Conservation (phyloP, 1,140 invertebrate species). For the Megalonaias nervosa region DNA sequence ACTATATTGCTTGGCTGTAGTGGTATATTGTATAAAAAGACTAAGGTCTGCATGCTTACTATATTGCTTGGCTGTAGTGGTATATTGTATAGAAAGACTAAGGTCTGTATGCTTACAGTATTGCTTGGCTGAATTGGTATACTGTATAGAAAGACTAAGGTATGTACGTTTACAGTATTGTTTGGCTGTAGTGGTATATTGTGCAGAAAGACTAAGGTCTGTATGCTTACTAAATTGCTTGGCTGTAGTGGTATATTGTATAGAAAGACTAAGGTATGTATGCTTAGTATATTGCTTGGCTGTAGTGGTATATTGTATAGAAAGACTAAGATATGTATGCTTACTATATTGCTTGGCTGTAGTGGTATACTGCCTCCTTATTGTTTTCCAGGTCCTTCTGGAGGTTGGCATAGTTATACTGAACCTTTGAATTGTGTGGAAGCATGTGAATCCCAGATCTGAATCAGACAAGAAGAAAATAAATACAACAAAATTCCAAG, state of each 20-base stretch:
- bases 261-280: background rate
- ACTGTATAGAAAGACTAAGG: background rate
- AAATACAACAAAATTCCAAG: background rate
- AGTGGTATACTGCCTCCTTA: slow-evolving; percentile 83
- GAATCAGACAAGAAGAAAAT: slow-evolving; percentile 32
- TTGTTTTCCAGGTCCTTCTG: slow-evolving; percentile 81
- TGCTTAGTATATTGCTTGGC: background rate
- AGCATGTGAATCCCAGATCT: slow-evolving; percentile 85
- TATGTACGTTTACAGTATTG: slow-evolving; percentile 80
- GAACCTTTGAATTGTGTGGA: slow-evolving; percentile 91
- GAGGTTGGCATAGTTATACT: slow-evolving; percentile 93
- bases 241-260: background rate
- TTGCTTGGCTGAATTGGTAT: slow-evolving; percentile 10
- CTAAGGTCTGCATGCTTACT: too few relatives aligned
- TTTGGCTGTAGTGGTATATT: slow-evolving; percentile 84
- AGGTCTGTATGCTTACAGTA: background rate
- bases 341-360: slow-evolving; percentile 86
- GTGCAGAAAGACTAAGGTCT: slow-evolving; percentile 53
- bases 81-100: background rate
- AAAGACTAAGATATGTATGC: slow-evolving; percentile 39
- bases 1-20: slow-evolving; percentile 87
- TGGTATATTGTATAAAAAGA: slow-evolving; percentile 85
- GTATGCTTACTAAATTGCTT: background rate
- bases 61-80: background rate
- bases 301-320: background rate